Conservation (phyloP, 1,140 invertebrate genomes). For the Gryllus bimaculatus region DNA sequence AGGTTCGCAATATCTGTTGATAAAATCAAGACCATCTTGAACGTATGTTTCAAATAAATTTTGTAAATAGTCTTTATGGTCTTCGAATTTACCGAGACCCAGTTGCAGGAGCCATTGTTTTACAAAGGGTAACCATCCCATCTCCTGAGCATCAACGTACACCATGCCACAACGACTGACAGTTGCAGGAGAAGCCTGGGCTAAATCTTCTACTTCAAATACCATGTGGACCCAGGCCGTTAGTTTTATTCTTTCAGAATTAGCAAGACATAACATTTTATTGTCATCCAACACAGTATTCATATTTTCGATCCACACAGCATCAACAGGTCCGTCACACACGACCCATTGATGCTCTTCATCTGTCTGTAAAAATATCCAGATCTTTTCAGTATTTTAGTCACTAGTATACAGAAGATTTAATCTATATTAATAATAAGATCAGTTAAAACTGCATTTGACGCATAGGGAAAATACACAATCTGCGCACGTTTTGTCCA, state of each 20-base stretch:
- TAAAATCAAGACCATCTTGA: conserved; percentile 51
- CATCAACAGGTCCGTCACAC: conserved; percentile 87
- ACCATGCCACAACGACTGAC: conserved; percentile 81
- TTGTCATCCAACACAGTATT: conserved; percentile 91
- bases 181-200: conserved; percentile 80
- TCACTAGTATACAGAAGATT: neutral
- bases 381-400: neutral
- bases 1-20: conserved; percentile 50
- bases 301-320: conserved; percentile 93
- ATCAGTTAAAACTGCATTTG: no score
- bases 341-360: conserved; percentile 73
- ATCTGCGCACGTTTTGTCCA: no score
- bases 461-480: no score
- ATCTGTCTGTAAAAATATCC: conserved; percentile 25
- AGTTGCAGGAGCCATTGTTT: conserved; percentile 64
- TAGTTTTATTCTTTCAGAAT: conserved; percentile 83
- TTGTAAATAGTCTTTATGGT: conserved; percentile 45
- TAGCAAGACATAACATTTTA: conserved; percentile 81
- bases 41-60: conserved; percentile 52
- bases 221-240: conserved; percentile 66
- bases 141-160: conserved; percentile 71
- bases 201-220: conserved; percentile 81
- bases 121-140: conserved; percentile 71
- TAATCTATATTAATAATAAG: neutral
- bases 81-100: conserved; percentile 41